phyloP scores from a whole-genome alignment of 2,797 vertebrate genomes.

The Danionella dracula region DNA sequence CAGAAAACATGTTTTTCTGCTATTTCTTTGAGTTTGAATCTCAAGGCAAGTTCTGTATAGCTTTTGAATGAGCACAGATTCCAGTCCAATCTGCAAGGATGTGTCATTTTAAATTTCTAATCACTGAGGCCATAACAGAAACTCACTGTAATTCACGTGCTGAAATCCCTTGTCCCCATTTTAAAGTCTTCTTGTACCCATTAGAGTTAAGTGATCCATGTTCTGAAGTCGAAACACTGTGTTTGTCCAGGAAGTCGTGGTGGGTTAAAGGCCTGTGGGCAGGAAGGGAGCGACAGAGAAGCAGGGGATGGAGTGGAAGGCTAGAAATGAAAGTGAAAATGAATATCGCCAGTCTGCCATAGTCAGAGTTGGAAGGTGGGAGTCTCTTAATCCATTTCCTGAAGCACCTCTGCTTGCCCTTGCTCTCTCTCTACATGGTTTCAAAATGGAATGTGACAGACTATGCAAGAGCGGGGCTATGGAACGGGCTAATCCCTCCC shows the following conservation, averaged over 20 bases:
- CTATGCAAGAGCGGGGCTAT: conserved; percentile 44
- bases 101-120: background rate
- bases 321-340: conserved; percentile 65
- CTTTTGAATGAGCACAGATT: background rate
- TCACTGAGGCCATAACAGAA: background rate
- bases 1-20: background rate
- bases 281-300: conserved; percentile 9
- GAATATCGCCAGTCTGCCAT: conserved; percentile 52
- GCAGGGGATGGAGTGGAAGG: conserved; percentile 39
- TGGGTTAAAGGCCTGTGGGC: conserved; percentile 26
- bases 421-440: conserved; percentile 53
- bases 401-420: conserved; percentile 57
- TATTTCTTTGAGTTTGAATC: background rate
- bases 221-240: conserved; percentile 32
- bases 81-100: background rate
- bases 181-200: conserved; percentile 5
- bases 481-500: conserved; percentile 45
- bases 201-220: conserved; percentile 32
- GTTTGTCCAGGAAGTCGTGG: conserved; percentile 29
- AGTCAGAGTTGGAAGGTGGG: conserved; percentile 49
- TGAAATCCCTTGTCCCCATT: conserved; percentile 9
- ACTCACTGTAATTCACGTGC: background rate
- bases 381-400: conserved; percentile 66
- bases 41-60: background rate
- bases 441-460: conserved; percentile 63